Base-by-base conservation (phyloP, 2,113 vertebrate species). In the Petaurus breviceps region DNA sequence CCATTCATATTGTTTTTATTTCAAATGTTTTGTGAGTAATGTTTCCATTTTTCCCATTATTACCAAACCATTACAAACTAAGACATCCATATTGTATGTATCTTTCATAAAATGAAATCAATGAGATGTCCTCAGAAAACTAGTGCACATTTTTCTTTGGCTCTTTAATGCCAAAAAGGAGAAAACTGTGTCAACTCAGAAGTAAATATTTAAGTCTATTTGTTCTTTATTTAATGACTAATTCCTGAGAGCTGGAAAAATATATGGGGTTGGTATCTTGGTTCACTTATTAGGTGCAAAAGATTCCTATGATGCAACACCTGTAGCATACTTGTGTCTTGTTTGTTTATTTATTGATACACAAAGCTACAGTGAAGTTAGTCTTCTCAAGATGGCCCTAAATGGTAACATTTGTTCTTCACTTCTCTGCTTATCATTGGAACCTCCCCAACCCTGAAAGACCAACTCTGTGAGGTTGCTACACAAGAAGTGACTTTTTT, bases 1-100 rank as follows among this genome's bases (percentile, higher is more conserved):
- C 43, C 94, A 57, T 92, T 96, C 46, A 93, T 51, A 19, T 43
- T 94, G 96, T 94, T 77, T 91, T 6, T 54, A n/a, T 91, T 47
- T 25, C 90, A 55, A 47, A 51, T 51, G 16, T 68, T 91, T 92
- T 28, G 89, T 19, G 25, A 25, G 28, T 95, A 93, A 91, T 92
- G 37, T 91, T 22, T 53, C 8, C 31, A 22, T 89, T 84, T 68
- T 55, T 94, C 26, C 8, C 22, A 84, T 90, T 28, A 91, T 84
- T 43, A 43, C 68, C 37, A 84, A 84, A 19, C 68, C n/a, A 43
- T 84, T 84, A 23, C n/a, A 84, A 84, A 43, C 68, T 22, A 43
- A 43, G 68, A 84, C 12, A 22, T 16, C 37, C 68, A 23, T 19
- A 84, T 84, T 68, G 28, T 37, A 37, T 68, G 28, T 37, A 37